Evolutionary conservation across 2,113 vertebrate genomes (phyloP).

Genomic region (Catagonus wagneri): DNA sequence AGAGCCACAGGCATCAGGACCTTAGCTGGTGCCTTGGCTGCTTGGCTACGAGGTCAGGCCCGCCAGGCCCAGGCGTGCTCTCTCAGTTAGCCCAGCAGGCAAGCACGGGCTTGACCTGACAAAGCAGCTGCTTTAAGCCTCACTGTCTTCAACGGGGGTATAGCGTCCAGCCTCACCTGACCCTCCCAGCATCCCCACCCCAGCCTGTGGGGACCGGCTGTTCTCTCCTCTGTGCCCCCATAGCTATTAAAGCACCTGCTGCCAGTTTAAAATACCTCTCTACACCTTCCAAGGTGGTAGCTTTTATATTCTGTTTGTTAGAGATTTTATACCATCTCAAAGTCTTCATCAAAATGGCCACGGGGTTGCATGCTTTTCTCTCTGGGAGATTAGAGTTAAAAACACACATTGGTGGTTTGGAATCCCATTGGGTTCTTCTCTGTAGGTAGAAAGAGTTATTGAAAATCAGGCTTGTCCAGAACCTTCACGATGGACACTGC

Average conservation of each 20-base stretch:
- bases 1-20: neutral
- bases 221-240: neutral
- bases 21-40: neutral
- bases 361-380: neutral
- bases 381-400: neutral
- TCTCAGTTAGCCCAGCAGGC: neutral
- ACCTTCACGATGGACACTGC: neutral
- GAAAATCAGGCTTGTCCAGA: neutral
- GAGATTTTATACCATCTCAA: slow-evolving; percentile 11
- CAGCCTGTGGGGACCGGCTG: neutral
- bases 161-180: slow-evolving; percentile 21
- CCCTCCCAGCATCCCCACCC: neutral
- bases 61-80: neutral
- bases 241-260: neutral
- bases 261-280: neutral
- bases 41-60: neutral
- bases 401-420: neutral
- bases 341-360: neutral
- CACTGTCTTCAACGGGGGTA: neutral
- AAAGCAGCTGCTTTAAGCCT: slow-evolving; percentile 44
- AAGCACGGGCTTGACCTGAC: neutral
- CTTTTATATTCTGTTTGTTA: neutral
- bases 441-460: neutral
- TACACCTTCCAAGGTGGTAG: neutral
- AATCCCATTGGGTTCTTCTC: neutral